These are phyloP conservation scores for Trypoxylus dichotomus DNA, from an alignment of 1,140 invertebrate species.

Conservation along the genomic window DNA sequence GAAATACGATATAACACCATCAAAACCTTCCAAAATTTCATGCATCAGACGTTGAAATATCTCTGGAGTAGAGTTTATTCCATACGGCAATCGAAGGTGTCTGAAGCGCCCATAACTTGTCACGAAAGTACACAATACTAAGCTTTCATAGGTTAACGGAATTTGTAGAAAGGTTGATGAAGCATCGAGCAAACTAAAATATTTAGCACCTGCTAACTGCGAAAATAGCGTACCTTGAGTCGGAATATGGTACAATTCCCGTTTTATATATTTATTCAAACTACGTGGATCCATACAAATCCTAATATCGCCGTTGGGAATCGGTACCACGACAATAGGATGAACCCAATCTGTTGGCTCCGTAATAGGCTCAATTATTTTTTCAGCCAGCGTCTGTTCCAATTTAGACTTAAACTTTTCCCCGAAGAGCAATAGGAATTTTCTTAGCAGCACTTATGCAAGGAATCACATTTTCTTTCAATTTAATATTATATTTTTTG, in stretches of 20 bases:
- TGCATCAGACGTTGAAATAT: conserved; percentile 18
- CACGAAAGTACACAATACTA: conserved; percentile 6
- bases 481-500: too few species aligned
- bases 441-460: conserved; percentile 34
- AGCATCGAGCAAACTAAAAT: conserved; percentile 38
- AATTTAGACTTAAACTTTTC: conserved; percentile 39
- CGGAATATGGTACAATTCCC: background rate
- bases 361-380: conserved; percentile 46
- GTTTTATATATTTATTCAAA: background rate
- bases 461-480: background rate
- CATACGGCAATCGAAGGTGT: conserved; percentile 34
- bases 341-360: background rate
- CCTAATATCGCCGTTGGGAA: background rate
- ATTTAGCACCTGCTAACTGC: conserved; percentile 31
- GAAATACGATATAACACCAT: conserved; percentile 40
- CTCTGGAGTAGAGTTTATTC: conserved; percentile 32
- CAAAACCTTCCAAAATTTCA: conserved; percentile 34
- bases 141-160: conserved; percentile 1
- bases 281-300: background rate
- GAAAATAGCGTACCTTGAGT: background rate
- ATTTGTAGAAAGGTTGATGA: conserved; percentile 32
- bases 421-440: conserved; percentile 42
- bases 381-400: conserved; percentile 37
- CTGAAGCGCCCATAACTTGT: conserved; percentile 18
- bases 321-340: background rate